Evolutionary conservation across 37 sponge, comb jelly and placozoan species (phyloP).

Genomic region (Petrosia ficiformis): DNA sequence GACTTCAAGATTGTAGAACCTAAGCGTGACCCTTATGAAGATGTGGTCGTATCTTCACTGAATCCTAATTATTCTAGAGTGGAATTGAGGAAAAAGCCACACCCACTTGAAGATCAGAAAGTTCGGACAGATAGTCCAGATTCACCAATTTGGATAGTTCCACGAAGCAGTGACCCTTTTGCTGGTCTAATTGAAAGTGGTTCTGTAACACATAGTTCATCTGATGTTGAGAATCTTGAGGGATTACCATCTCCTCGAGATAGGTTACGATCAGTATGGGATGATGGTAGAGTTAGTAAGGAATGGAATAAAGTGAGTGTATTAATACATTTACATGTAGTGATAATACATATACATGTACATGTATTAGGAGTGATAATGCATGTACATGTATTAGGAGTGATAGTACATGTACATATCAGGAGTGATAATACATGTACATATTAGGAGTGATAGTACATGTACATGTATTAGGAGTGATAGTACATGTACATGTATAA

Average conservation of each 20-base stretch:
- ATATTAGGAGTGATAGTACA: too few species aligned
- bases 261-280: slow-evolving; percentile 25
- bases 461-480: too few species aligned
- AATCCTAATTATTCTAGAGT: background rate
- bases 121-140: background rate
- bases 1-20: background rate
- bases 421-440: too few species aligned
- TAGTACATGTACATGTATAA: too few species aligned
- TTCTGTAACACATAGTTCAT: background rate
- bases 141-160: background rate
- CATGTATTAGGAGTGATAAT: too few species aligned
- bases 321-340: too few species aligned
- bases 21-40: background rate
- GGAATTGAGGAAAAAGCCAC: background rate
- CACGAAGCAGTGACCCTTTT: slow-evolving; percentile 16
- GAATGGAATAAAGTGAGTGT: slow-evolving; percentile 54
- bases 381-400: too few species aligned
- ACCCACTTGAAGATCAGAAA: background rate
- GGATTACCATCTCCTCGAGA: background rate
- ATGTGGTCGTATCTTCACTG: background rate
- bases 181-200: slow-evolving; percentile 40
- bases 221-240: background rate
- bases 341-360: too few species aligned
- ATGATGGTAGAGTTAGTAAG: slow-evolving; percentile 19
- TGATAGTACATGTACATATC: too few species aligned